Conservation (phyloP, 2,888 invertebrate genomes). For the Andrena camellia region DNA sequence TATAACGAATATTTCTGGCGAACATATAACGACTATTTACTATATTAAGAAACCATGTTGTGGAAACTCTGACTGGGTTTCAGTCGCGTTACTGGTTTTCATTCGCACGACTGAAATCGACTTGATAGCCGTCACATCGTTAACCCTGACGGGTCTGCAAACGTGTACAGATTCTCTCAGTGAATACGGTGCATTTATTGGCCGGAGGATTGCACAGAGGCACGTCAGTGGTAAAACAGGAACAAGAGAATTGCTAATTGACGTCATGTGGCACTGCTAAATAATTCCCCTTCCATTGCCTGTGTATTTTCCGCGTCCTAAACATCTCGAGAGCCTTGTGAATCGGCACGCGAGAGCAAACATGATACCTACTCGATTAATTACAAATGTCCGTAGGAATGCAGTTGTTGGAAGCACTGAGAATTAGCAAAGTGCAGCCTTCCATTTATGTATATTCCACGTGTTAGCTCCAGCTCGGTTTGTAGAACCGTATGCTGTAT, state of each 20-base stretch:
- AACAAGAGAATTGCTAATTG: constrained; percentile 67
- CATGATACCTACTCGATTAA: constrained; percentile 38
- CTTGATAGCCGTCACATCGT: constrained; percentile 46
- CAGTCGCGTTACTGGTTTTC: constrained; percentile 16
- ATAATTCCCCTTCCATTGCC: constrained; percentile 55
- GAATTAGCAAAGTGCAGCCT: not conserved
- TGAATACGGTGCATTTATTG: constrained; percentile 45
- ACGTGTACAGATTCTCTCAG: constrained; percentile 48
- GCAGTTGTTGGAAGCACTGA: constrained; percentile 6
- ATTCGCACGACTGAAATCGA: constrained; percentile 28
- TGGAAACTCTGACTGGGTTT: not conserved
- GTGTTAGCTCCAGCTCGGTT: too few relatives aligned
- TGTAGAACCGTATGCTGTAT: too few relatives aligned
- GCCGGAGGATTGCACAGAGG: constrained; percentile 39
- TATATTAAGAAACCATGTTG: not conserved
- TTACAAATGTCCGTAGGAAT: constrained; percentile 4
- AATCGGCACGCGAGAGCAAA: constrained; percentile 21
- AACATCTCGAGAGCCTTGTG: constrained; percentile 26
- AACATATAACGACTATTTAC: too few relatives aligned
- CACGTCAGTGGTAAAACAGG: constrained; percentile 23
- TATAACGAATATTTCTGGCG: too few relatives aligned
- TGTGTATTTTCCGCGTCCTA: not conserved
- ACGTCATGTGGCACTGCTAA: constrained; percentile 46
- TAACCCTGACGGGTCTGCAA: constrained; percentile 22
- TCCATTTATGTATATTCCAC: too few relatives aligned